These are phyloP conservation scores for Trachemys scripta DNA, from an alignment of 2,113 vertebrate species.

Conservation along the genomic window DNA sequence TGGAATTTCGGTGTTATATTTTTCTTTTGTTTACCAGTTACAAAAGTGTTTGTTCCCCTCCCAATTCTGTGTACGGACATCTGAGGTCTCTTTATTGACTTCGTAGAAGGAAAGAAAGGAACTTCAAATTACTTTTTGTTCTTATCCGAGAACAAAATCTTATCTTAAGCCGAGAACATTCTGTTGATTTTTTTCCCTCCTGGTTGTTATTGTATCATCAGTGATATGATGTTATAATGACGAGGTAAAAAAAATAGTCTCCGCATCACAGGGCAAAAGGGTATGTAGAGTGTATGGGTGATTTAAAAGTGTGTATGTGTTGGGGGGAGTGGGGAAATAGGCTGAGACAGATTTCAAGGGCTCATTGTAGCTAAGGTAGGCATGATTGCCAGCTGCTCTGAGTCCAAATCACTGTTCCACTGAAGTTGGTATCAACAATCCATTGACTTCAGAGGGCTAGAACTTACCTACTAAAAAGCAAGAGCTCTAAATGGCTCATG, in stretches of 20 bases:
- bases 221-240: background rate
- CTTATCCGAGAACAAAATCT: background rate
- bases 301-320: background rate
- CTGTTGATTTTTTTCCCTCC: background rate
- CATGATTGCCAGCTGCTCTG: background rate
- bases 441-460: background rate
- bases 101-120: background rate
- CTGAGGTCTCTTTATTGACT: background rate
- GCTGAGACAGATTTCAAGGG: background rate
- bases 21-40: background rate
- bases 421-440: background rate
- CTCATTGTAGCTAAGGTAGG: background rate
- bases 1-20: background rate
- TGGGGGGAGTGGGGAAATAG: background rate
- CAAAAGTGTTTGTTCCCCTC: background rate
- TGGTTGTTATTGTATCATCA: background rate
- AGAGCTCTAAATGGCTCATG: background rate
- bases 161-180: background rate
- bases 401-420: background rate
- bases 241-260: background rate
- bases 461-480: background rate
- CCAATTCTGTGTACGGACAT: background rate
- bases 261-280: background rate
- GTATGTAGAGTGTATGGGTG: no score
- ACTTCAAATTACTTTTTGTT: background rate